Evolutionary conservation across 2,797 vertebrate species (phyloP).

Genomic region (Taeniopygia guttata): DNA sequence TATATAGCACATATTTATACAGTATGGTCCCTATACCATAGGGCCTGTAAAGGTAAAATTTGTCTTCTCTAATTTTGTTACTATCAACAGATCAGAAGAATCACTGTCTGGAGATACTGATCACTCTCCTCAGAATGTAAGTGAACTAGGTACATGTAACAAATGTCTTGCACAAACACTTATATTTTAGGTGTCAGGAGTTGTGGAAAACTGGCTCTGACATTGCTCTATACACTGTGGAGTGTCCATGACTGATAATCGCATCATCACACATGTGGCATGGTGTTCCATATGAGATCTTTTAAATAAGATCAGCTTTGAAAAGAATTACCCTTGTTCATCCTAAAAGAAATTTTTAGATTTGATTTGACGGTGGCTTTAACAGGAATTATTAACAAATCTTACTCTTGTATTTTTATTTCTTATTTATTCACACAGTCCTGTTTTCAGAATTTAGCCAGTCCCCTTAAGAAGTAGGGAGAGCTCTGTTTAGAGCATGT

Average conservation of each 20-base stretch:
- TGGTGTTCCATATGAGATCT: neutral
- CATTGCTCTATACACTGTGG: neutral
- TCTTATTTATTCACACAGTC: neutral
- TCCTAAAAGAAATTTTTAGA: neutral
- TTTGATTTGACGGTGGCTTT: neutral
- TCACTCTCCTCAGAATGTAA: neutral
- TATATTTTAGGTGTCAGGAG: neutral
- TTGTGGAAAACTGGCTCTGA: neutral
- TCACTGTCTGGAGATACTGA: neutral
- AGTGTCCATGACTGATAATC: neutral
- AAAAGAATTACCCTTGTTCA: neutral
- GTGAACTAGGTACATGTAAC: neutral
- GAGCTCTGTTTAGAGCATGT: neutral
- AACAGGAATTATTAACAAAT: neutral
- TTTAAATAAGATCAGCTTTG: neutral
- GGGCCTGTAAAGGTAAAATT: neutral
- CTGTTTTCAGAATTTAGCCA: neutral
- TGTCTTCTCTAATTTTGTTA: neutral
- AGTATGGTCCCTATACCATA: neutral
- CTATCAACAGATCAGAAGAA: neutral
- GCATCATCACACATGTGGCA: neutral
- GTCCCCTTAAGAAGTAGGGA: neutral
- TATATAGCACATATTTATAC: neutral
- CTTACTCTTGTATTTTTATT: neutral
- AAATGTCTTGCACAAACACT: neutral